Conservation (phyloP, 2,888 invertebrate species). For the Gymnoscelis rufifasciata region DNA sequence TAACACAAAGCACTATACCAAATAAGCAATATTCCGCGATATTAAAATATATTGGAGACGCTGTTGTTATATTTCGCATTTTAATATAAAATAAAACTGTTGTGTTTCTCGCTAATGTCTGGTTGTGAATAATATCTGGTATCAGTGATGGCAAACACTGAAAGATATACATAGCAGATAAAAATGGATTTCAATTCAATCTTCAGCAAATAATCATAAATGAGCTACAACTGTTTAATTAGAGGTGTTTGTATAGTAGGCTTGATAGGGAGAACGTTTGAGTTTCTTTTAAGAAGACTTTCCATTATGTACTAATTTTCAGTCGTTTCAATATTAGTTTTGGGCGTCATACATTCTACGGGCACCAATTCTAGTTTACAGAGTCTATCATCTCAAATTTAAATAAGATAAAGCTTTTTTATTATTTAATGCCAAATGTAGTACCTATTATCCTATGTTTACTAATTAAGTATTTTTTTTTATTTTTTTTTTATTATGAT, state of each 20-base stretch:
- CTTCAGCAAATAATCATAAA: conserved; percentile 54
- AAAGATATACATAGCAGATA: conserved; percentile 57
- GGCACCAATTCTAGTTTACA: no score
- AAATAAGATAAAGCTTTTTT: no score
- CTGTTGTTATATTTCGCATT: conserved; percentile 49
- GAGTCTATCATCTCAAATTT: no score
- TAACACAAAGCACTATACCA: conserved; percentile 65
- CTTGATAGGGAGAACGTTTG: not conserved
- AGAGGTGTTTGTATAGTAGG: conserved; percentile 6
- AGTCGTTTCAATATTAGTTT: no score
- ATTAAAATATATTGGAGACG: conserved; percentile 66
- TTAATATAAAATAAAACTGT: conserved; percentile 28
- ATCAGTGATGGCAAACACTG: conserved; percentile 46
- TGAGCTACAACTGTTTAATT: conserved; percentile 19
- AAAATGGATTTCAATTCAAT: conserved; percentile 65
- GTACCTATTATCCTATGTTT: no score
- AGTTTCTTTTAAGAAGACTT: no score
- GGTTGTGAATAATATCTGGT: conserved; percentile 38
- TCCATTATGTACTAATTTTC: no score
- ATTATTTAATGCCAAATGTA: no score
- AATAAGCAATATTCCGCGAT: conserved; percentile 72
- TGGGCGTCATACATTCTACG: no score
- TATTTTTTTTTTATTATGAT: no score
- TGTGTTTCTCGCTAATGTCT: conserved; percentile 32
- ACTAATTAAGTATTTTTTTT: no score